Percentiles rank a stretch among this genome's conserved stretches.
Evolutionary conservation across 2,888 invertebrate species (phyloP).

Genomic region (Galerucella nymphaeae): DNA sequence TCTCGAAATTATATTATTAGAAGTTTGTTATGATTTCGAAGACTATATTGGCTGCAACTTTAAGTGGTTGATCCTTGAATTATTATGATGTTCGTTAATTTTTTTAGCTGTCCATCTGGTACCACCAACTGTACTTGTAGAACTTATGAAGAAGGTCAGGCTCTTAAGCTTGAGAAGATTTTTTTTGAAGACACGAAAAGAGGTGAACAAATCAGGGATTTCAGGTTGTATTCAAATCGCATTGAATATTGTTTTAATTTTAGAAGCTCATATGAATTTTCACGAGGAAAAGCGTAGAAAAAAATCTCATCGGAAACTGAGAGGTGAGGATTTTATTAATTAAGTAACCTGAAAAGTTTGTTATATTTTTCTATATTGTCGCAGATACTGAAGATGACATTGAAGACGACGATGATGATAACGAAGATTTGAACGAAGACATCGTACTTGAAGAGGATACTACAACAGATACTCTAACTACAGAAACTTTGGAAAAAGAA

Average conservation of each 20-base stretch:
- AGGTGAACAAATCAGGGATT: constrained; percentile 2
- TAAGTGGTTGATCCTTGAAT: no score
- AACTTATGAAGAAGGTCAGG: constrained; percentile 43
- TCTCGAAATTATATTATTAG: no score
- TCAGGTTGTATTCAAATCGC: no score
- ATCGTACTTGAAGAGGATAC: constrained; percentile 37
- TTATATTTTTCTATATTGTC: background rate
- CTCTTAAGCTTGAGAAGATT: constrained; percentile 41
- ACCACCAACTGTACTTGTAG: constrained; percentile 43
- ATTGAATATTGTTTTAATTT: background rate
- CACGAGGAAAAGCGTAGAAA: background rate
- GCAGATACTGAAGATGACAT: constrained; percentile 31
- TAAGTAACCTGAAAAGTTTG: background rate
- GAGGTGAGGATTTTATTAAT: constrained; percentile 7
- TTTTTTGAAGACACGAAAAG: constrained; percentile 13
- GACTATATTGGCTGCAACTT: no score
- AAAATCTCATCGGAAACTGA: background rate
- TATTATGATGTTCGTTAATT: constrained; percentile 7
- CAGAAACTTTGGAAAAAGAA: constrained; percentile 34
- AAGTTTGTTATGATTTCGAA: no score
- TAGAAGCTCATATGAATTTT: background rate
- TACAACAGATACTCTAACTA: constrained; percentile 29
- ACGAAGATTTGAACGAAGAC: constrained; percentile 39
- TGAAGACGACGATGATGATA: constrained; percentile 40
- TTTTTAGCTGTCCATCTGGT: constrained; percentile 42